Conservation (phyloP, 2,797 vertebrate species). For the Mycteria americana region DNA sequence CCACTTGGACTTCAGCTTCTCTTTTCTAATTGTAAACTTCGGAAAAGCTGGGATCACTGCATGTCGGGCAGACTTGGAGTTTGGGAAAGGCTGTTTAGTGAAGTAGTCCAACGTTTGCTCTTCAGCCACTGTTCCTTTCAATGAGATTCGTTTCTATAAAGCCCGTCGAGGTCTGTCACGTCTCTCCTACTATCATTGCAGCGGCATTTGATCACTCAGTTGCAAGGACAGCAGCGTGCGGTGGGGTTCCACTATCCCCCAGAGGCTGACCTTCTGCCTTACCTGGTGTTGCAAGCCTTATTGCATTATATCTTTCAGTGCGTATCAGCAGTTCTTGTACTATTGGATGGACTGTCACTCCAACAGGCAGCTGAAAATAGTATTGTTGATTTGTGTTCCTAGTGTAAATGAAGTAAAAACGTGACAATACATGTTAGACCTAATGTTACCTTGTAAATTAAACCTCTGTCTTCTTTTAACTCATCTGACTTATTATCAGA, state of each 20-base stretch:
- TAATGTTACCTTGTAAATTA: neutral
- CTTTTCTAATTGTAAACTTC: neutral
- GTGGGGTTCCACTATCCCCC: neutral
- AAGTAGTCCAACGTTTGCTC: neutral
- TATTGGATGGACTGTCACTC: neutral
- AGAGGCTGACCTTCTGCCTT: neutral
- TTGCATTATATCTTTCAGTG: fast-evolving
- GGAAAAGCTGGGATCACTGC: neutral
- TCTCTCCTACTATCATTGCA: fast-evolving
- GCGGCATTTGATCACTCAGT: neutral
- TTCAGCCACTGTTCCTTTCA: neutral
- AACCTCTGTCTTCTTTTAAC: neutral
- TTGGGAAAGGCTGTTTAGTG: neutral
- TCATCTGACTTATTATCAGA: neutral
- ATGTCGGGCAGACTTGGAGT: neutral
- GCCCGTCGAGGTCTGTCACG: fast-evolving
- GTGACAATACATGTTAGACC: neutral
- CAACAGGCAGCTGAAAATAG: neutral
- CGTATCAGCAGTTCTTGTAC: neutral
- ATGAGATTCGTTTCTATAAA: neutral
- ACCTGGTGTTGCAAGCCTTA: neutral
- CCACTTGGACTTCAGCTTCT: neutral
- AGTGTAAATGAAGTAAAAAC: neutral
- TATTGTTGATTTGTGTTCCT: neutral
- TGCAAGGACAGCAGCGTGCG: neutral